Evolutionary conservation across 2,888 invertebrate species (phyloP), one percentile per base, ranked within the genome.

Genomic region (Yponomeuta sedellus): DNA sequence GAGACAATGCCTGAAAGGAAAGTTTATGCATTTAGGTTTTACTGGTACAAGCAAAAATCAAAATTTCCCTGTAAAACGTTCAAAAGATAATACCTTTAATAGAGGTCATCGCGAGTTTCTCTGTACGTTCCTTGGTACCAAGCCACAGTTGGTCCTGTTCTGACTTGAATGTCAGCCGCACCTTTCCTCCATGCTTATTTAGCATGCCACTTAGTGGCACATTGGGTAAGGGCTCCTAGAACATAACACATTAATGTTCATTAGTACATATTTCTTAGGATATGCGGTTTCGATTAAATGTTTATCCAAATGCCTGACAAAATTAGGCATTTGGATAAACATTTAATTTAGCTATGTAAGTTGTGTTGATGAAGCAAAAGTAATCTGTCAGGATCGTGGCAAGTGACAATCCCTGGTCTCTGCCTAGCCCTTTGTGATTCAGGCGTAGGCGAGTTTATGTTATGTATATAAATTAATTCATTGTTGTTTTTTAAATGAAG

Each of bases 71-170:
- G 2, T 16, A 52, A 52, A 5, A 16, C 16, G 34, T 34, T 8
- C 8, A 34, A 34, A 52, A 52, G 44, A 52, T 3, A 52, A 16
- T 93, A 85, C 94, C 94, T 89, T 96, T 97, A 74, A 98, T 97
- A 66, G 97, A 96, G 75, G 94, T 95, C 96, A 98, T 97, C 71
- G 96, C 94, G 77, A 98, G 93, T 88, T 97, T 98, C 75, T 97
- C 97, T 68, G 98, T 98, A 74, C 97, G 92, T 82, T 98, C 97
- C 88, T 97, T 97, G 63, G 97, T 97, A 67, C 97, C 97, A 61
- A 97, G 94, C 97, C 97, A 97, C 19, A 97, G 88, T 82, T 97
- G 96, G 81, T 98, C 97, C 72, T 94, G 93, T 81, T 97, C 97
- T 75, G 97, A 92, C 92, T 98, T 98, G 83, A 98, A 98, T 63